phyloP scores from a whole-genome alignment of 2,888 invertebrate species.

The Amorpha juglandis region DNA sequence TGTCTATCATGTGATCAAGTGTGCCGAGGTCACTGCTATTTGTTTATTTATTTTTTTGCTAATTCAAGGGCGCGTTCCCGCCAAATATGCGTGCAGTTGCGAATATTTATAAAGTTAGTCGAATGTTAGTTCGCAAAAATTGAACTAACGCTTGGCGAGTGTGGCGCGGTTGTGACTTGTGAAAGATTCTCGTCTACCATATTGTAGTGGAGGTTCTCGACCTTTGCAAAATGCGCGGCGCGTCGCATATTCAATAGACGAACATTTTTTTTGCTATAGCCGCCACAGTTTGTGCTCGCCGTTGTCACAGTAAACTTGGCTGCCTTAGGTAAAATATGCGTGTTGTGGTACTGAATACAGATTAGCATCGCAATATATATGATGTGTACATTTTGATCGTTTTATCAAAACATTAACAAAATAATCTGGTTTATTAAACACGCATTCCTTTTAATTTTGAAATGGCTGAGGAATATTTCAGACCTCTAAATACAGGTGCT shows the following conservation, averaged over 20 bases:
- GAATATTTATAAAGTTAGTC: constrained; percentile 36
- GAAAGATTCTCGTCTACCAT: constrained; percentile 54
- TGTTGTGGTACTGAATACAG: constrained; percentile 3
- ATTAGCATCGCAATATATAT: constrained; percentile 2
- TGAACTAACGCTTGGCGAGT: constrained; percentile 24
- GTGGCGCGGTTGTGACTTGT: constrained; percentile 59
- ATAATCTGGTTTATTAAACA: not conserved
- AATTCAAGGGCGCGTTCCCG: constrained; percentile 71
- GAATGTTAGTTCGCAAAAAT: constrained; percentile 26
- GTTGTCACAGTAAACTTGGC: constrained; percentile 18
- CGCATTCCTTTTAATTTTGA: not conserved
- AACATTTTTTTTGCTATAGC: constrained; percentile 48
- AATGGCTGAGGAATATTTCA: not conserved
- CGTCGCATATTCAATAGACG: constrained; percentile 63
- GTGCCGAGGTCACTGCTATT: constrained; percentile 80
- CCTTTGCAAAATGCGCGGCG: constrained; percentile 60
- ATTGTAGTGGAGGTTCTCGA: constrained; percentile 70
- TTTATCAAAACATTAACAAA: not conserved
- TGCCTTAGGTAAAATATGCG: constrained; percentile 19
- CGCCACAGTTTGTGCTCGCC: constrained; percentile 24
- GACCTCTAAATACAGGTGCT: too few species aligned
- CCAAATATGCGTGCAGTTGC: constrained; percentile 37
- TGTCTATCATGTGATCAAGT: constrained; percentile 73
- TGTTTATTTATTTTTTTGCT: constrained; percentile 69
- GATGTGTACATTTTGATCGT: not conserved